phyloP scores from a whole-genome alignment of 2,888 invertebrate species.

The Tipula unca region DNA sequence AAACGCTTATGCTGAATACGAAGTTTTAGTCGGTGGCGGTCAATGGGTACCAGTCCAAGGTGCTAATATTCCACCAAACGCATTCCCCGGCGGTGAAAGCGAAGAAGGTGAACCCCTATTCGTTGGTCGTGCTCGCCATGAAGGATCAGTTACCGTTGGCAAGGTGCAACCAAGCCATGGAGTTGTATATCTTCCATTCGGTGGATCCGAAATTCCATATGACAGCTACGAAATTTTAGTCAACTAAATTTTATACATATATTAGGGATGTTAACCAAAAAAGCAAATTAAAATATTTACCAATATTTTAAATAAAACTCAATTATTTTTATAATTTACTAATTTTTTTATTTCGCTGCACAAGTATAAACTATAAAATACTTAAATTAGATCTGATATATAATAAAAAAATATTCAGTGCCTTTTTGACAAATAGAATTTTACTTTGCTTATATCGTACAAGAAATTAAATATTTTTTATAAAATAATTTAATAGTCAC shows the following conservation, averaged over 20 bases:
- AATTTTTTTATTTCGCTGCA: neutral
- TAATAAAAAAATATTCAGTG: neutral
- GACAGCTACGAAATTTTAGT: constrained; percentile 73
- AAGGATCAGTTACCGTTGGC: constrained; percentile 67
- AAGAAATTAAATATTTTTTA: neutral
- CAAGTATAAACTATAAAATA: neutral
- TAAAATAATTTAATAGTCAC: neutral
- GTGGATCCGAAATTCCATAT: constrained; percentile 68
- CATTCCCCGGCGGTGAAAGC: constrained; percentile 61
- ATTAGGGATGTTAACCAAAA: neutral
- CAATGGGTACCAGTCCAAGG: constrained; percentile 61
- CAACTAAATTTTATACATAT: neutral
- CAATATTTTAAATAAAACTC: constrained; percentile 3
- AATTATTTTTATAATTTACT: neutral
- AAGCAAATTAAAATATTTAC: neutral
- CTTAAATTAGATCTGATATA: neutral
- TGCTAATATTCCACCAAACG: constrained; percentile 62
- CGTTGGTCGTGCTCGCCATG: constrained; percentile 68
- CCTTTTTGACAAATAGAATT: neutral
- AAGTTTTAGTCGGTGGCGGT: constrained; percentile 54
- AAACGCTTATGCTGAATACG: constrained; percentile 58
- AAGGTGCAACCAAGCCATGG: constrained; percentile 79
- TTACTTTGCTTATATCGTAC: neutral
- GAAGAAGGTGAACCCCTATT: constrained; percentile 73
- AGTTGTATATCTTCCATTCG: constrained; percentile 76